These are phyloP conservation scores for Papio anubis DNA, from an alignment of 2,113 vertebrate species.

Conservation along the genomic window DNA sequence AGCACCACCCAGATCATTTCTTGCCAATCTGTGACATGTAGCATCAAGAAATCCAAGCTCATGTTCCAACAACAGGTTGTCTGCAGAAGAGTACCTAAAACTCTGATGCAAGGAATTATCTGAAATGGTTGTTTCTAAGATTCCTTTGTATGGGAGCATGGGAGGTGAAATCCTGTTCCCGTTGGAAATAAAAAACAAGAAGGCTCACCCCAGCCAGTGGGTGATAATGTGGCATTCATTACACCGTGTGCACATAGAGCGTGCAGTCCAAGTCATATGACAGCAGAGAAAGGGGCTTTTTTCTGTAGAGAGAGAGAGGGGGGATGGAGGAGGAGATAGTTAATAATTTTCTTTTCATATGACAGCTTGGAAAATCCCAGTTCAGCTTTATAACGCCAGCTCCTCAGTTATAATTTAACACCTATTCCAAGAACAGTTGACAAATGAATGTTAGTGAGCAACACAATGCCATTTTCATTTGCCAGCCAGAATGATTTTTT, in stretches of 20 bases:
- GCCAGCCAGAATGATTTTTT: constrained; percentile 70
- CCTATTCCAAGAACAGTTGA: constrained; percentile 66
- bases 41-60: neutral
- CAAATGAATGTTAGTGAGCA: neutral
- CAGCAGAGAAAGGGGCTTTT: constrained; percentile 28
- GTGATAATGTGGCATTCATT: constrained; percentile 30
- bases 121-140: neutral
- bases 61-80: neutral
- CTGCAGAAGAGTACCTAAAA: neutral
- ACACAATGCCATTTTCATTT: constrained; percentile 58
- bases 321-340: constrained; percentile 23
- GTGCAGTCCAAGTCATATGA: constrained; percentile 25
- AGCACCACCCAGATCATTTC: neutral
- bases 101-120: neutral
- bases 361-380: constrained; percentile 74
- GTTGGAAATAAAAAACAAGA: constrained; percentile 9
- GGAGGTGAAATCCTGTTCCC: neutral
- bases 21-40: neutral
- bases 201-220: neutral
- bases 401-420: constrained; percentile 69
- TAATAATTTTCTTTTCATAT: constrained; percentile 72
- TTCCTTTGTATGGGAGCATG: constrained; percentile 30
- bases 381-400: constrained; percentile 51
- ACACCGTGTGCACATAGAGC: neutral
- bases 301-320: neutral